Conservation (phyloP, 2,888 invertebrate genomes). For the Pheosia tremula region DNA sequence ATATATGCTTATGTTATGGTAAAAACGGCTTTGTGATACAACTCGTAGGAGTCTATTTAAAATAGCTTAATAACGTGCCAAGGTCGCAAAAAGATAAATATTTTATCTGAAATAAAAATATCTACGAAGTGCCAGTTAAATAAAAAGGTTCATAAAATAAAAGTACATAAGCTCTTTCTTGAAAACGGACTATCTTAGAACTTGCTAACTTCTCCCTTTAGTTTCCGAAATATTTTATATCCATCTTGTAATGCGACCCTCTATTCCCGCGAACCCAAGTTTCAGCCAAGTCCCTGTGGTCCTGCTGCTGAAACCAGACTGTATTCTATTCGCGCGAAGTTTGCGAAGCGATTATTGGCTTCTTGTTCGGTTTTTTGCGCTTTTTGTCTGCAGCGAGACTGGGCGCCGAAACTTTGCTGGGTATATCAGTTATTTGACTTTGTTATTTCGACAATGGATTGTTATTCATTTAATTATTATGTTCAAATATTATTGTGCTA, state of each 20-base stretch:
- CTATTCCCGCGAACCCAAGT: not conserved
- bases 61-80: too few species aligned
- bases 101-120: too few species aligned
- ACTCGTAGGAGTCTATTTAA: too few species aligned
- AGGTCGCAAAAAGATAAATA: too few species aligned
- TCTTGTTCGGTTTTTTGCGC: not conserved
- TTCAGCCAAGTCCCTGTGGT: not conserved
- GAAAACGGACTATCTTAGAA: too few species aligned
- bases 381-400: conserved; percentile 1
- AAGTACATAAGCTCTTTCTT: too few species aligned
- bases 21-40: too few species aligned
- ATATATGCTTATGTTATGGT: too few species aligned
- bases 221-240: not conserved
- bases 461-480: not conserved
- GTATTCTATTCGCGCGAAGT: not conserved
- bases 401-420: not conserved
- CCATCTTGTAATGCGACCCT: not conserved
- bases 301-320: not conserved
- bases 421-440: not conserved
- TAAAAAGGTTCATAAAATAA: too few species aligned
- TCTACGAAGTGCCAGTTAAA: too few species aligned
- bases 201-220: not conserved
- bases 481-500: not conserved
- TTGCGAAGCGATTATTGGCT: not conserved
- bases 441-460: not conserved